These are phyloP conservation scores for Toxotes chatareus DNA, from an alignment of 2,113 vertebrate species.

Conservation along the genomic window DNA sequence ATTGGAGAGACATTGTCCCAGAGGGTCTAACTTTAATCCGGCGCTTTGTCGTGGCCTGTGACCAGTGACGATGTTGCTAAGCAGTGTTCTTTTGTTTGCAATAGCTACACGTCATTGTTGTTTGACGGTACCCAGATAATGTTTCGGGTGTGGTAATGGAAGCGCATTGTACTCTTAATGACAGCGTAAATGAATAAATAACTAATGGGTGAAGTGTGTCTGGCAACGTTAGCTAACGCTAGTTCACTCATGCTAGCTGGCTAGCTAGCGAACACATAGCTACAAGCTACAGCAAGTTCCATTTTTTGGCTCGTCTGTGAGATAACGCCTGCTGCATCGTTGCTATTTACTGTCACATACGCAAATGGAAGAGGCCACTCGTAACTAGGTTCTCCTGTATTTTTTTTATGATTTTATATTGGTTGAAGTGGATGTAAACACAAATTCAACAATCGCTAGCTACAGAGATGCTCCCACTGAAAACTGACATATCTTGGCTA, in stretches of 20 bases:
- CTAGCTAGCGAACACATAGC: neutral
- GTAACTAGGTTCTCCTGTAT: too few relatives aligned
- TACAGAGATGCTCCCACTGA: neutral
- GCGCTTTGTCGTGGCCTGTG: conserved; percentile 33
- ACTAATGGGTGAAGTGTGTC: neutral
- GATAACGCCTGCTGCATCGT: neutral
- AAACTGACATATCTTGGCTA: neutral
- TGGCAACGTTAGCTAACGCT: neutral
- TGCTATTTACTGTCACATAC: neutral
- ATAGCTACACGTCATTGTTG: neutral
- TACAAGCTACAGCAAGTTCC: neutral
- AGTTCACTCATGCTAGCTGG: conserved; percentile 8
- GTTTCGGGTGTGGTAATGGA: neutral
- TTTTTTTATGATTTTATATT: neutral
- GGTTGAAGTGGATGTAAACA: fast-evolving
- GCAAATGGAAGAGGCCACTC: neutral
- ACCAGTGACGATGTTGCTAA: fast-evolving
- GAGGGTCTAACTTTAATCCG: neutral
- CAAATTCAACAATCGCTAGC: neutral
- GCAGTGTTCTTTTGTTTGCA: neutral
- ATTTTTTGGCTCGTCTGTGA: neutral
- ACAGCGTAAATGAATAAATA: neutral
- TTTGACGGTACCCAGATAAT: fast-evolving
- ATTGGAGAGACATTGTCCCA: fast-evolving
- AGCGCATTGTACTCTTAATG: neutral